Conservation (phyloP, 2,888 invertebrate species). For the Proisotoma minuta region DNA sequence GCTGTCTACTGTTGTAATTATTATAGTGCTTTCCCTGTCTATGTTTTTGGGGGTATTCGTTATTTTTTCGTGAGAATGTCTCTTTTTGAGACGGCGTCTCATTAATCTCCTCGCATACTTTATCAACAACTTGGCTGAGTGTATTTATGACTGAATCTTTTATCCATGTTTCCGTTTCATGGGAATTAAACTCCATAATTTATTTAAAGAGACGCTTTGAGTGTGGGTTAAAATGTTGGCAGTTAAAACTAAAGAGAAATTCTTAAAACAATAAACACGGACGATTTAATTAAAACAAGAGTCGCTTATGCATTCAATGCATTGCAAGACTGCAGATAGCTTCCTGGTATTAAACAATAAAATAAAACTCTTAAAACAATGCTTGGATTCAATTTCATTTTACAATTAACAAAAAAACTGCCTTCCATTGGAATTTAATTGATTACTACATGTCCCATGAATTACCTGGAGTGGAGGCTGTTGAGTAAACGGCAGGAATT, state of each 20-base stretch:
- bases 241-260: too few species aligned
- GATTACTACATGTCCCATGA: not conserved
- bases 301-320: not conserved
- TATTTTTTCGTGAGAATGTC: too few species aligned
- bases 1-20: not conserved
- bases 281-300: not conserved
- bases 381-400: not conserved
- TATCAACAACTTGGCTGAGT: not conserved
- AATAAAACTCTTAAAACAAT: not conserved
- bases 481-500: conserved; percentile 2
- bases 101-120: too few species aligned
- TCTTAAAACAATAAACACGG: too few species aligned
- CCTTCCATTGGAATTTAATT: not conserved
- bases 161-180: too few species aligned
- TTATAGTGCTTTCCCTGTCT: not conserved
- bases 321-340: not conserved
- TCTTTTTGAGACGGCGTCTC: too few species aligned
- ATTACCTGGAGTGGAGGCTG: not conserved
- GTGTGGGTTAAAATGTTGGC: too few species aligned
- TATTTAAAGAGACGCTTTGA: too few species aligned
- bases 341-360: not conserved
- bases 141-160: too few species aligned
- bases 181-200: too few species aligned
- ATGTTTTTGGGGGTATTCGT: too few species aligned
- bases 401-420: not conserved